Percentiles rank a stretch among this genome's conserved stretches.
phyloP scores from a whole-genome alignment of 2,113 vertebrate species.

The Oryzias melastigma region DNA sequence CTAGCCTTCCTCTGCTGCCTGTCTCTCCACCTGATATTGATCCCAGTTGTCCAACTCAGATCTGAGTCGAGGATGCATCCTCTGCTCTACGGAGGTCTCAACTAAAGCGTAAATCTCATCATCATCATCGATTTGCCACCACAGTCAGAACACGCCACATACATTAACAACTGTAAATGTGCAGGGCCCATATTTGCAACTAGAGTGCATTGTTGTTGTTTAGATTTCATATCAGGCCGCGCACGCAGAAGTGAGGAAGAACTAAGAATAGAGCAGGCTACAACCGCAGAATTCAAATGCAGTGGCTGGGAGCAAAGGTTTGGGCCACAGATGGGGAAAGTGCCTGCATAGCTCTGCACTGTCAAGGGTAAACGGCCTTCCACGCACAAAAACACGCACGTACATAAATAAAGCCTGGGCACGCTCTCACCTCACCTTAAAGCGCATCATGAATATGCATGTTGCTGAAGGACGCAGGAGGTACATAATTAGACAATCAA shows the following conservation, averaged over 20 bases:
- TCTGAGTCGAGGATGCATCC: conserved; percentile 72
- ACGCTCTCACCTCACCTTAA: conserved; percentile 62
- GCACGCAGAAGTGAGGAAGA: conserved; percentile 44
- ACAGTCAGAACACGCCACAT: conserved; percentile 41
- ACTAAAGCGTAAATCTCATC: conserved; percentile 59
- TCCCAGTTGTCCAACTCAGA: conserved; percentile 66
- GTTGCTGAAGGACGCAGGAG: conserved; percentile 66
- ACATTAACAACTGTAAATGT: conserved; percentile 5
- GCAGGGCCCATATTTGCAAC: background rate
- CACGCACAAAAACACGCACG: conserved; percentile 1
- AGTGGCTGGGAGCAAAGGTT: conserved; percentile 72
- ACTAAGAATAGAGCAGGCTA: conserved; percentile 65
- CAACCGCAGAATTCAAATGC: conserved; percentile 69
- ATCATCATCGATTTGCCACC: conserved; percentile 60
- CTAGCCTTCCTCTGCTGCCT: conserved; percentile 62
- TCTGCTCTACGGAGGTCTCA: conserved; percentile 70
- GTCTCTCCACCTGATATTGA: conserved; percentile 77
- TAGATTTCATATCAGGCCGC: conserved; percentile 43
- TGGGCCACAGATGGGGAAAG: conserved; percentile 74
- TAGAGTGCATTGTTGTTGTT: conserved; percentile 21
- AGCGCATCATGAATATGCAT: conserved; percentile 78
- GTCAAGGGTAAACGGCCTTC: conserved; percentile 74
- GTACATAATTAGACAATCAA: conserved; percentile 78
- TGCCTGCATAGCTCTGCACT: conserved; percentile 66
- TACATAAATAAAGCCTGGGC: conserved; percentile 11